Evolutionary conservation across 2,888 invertebrate genomes (phyloP), one percentile per base, ranked within the genome.

Genomic region (Drosophila kokeensis): DNA sequence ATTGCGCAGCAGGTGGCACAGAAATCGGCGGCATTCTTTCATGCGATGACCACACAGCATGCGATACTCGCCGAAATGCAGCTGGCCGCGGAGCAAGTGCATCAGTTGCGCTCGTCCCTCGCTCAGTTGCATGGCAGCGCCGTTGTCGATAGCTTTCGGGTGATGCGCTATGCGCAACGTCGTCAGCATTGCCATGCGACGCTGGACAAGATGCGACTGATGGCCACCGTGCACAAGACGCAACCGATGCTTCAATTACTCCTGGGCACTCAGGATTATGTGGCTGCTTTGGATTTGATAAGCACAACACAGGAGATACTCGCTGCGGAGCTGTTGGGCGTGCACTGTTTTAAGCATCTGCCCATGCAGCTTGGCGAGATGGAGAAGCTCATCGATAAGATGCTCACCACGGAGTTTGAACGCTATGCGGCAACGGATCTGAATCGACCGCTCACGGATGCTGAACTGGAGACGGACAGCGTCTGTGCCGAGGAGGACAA

Each of bases 31-130:
- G 98, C 98, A 24, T 99, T 99, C 94, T 99, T 99, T 92, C 97
- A 98, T 93, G 99, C 99, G 1, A 99, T 99, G 97, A 96, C 99
- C 63, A 99, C 99, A 10, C 99, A 99, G 93, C 99, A 99, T 92
- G 97, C 97, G 34, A 96, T 99, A 58, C 98, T 99, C 96, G 98
- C 98, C 82, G 97, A 99, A 92, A 96, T 99, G 95, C 96, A 96
- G 1, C 95, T 96, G 90, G 97, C 98, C 27, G 95, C 96, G 13
- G 95, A 94, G 69, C 96, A 97, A 89, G 96, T 98, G 36, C 95
- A 95, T 90, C 94, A 94, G 54, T 94, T 97, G 57, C 95, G 97
- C 82, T 94, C 95, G 76, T 96, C 96, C 91, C 95, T 98, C 66
- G 95, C 95, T 77, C 94, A 95, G 83, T 95, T 98, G 40, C 97